A percentile compares a stretch with the other conserved stretches of the same genome.
Evolutionary conservation across 2,797 vertebrate species (phyloP).

Genomic region (Phoebastria nigripes): DNA sequence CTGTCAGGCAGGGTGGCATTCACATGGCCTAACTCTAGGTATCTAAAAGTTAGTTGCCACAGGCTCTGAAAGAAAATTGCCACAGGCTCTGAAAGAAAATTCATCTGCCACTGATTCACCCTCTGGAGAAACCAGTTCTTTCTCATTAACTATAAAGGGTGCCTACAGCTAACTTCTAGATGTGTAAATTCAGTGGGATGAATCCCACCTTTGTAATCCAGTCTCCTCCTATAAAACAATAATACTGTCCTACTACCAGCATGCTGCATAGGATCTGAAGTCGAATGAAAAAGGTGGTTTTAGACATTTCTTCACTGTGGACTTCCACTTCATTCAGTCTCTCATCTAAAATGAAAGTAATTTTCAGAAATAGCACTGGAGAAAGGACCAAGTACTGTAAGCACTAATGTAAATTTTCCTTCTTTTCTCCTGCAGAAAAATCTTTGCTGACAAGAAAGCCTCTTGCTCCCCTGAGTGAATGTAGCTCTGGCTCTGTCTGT

Average conservation of each 20-base stretch:
- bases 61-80: not conserved
- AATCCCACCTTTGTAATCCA: not conserved
- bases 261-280: not conserved
- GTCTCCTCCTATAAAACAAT: not conserved
- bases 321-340: not conserved
- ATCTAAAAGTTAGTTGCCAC: not conserved
- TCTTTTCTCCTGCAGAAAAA: not conserved
- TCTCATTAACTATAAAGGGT: not conserved
- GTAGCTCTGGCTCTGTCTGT: conserved; percentile 8
- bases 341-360: not conserved
- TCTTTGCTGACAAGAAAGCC: conserved; percentile 1
- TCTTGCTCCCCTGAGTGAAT: not conserved
- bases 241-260: not conserved
- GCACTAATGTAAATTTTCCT: not conserved
- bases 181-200: not conserved
- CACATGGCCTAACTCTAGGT: not conserved
- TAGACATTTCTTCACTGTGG: not conserved
- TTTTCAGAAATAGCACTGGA: not conserved
- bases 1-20: not conserved
- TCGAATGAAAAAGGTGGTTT: not conserved
- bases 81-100: not conserved
- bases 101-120: not conserved
- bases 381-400: not conserved
- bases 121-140: not conserved
- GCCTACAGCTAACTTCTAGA: not conserved